Evolutionary conservation across 2,113 vertebrate genomes (phyloP).

Genomic region (Lampris incognitus): DNA sequence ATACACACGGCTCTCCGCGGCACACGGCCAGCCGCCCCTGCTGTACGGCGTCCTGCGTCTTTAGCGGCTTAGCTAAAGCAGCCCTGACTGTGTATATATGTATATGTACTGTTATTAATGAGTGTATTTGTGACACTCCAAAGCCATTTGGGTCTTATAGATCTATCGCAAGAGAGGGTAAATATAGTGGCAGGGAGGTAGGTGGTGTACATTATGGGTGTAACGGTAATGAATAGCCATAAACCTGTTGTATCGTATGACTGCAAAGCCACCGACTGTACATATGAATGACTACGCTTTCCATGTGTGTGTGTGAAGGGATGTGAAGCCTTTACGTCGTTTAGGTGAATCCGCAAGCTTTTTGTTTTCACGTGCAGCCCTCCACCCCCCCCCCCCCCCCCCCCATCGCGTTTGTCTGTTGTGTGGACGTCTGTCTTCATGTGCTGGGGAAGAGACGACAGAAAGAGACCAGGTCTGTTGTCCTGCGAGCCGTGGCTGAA

Average conservation of each 20-base stretch:
- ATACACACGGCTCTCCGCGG: too few species aligned
- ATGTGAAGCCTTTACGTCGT: conserved; percentile 25
- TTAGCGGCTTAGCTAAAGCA: conserved; percentile 49
- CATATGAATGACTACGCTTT: conserved; percentile 22
- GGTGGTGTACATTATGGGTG: conserved; percentile 29
- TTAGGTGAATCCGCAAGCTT: conserved; percentile 25
- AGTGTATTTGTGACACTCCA: conserved; percentile 81
- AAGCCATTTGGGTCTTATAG: conserved; percentile 85
- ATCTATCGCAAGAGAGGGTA: conserved; percentile 68
- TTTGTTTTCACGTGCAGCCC: background rate
- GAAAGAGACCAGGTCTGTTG: conserved; percentile 9
- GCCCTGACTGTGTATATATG: conserved; percentile 78
- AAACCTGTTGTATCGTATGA: conserved; percentile 31
- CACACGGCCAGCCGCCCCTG: too few species aligned
- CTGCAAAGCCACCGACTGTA: conserved; percentile 48
- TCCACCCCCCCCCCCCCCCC: too few species aligned
- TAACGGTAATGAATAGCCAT: conserved; percentile 15
- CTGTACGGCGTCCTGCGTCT: conserved; percentile 28
- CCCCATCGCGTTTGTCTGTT: background rate
- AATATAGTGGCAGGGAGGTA: conserved; percentile 36
- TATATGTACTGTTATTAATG: conserved; percentile 65
- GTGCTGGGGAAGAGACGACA: conserved; percentile 44
- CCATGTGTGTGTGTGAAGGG: conserved; percentile 33
- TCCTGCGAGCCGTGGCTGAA: conserved; percentile 33
- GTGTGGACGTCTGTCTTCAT: conserved; percentile 13